Evolutionary conservation across 2,113 vertebrate species (phyloP), one percentile per base, ranked within the genome.

Genomic region (Empidonax alnorum): DNA sequence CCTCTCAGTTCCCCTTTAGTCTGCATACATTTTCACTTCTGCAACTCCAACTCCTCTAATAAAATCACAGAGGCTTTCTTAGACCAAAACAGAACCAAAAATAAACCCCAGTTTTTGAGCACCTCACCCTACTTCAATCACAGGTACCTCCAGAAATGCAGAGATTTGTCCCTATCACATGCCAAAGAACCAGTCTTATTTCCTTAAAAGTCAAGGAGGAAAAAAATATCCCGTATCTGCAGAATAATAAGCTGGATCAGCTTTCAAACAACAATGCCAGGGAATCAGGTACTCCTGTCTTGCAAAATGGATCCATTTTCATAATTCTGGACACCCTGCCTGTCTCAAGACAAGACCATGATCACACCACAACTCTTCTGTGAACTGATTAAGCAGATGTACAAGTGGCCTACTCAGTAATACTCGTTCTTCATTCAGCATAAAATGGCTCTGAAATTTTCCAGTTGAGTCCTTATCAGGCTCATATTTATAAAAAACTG

Each of bases 401-500:
- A 30, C 23, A 47, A 78, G 10, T 11, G 10, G 11, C 77, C 67
- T 77, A 49, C 73, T 87, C 73, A 78, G 95, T 47, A 81, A 68
- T 8, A 28, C 4, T 74, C 2, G 0, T 33, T 75, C 52, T 63
- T 72, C 4, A 4, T 83, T 68, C 75, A 69, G 49, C 56, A 68
- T 22, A 87, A 89, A 90, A 82, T 50, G 56, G 49, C 41, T 79
- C 84, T 23, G 27, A 79, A 65, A 37, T 87, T 79, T 87, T 63
- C 63, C n/a, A 19, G 9, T 14, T 79, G 81, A 96, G 31, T 76
- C 58, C 67, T 68, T 89, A 89, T 39, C 49, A 75, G 44, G 37
- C 52, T 78, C 37, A 12, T 69, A 71, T 95, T 91, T 89, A 46
- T 53, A 87, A 80, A 33, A 87, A 84, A 93, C 39, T 56, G 22